These are phyloP conservation scores for Lepus oiostolus DNA, from an alignment of 2,797 vertebrate species.

Conservation along the genomic window DNA sequence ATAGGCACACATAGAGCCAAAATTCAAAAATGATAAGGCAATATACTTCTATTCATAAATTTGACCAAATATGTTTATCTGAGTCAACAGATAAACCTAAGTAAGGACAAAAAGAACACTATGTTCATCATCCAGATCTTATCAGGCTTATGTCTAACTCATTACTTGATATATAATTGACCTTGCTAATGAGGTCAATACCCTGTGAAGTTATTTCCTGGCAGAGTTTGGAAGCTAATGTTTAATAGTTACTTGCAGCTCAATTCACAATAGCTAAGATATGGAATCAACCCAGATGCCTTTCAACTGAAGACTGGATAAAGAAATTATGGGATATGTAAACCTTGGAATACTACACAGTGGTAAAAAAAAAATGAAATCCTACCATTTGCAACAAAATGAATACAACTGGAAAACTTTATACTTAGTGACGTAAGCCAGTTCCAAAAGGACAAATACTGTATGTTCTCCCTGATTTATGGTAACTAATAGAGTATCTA, in stretches of 20 bases:
- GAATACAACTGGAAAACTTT: too few relatives aligned
- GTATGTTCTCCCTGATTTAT: too few relatives aligned
- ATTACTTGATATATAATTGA: not conserved
- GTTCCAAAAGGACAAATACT: too few relatives aligned
- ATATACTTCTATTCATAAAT: not conserved
- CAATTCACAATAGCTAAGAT: too few relatives aligned
- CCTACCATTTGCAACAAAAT: too few relatives aligned
- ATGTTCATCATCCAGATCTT: not conserved
- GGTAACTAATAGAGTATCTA: too few relatives aligned
- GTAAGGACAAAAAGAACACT: not conserved
- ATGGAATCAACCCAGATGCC: too few relatives aligned
- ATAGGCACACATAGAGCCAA: not conserved
- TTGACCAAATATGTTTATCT: not conserved
- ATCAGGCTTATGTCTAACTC: not conserved
- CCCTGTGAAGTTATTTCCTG: not conserved
- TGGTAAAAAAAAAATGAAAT: too few relatives aligned
- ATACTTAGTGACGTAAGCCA: too few relatives aligned
- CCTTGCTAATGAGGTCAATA: constrained; percentile 27
- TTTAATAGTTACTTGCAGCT: not conserved
- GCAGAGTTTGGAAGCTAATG: not conserved
- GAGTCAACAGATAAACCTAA: not conserved
- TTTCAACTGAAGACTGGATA: too few relatives aligned
- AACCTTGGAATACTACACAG: too few relatives aligned
- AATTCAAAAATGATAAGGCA: not conserved
- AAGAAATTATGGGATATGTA: too few relatives aligned